phyloP scores from a whole-genome alignment of 2,113 vertebrate genomes.

The Haliaeetus leucogaster region DNA sequence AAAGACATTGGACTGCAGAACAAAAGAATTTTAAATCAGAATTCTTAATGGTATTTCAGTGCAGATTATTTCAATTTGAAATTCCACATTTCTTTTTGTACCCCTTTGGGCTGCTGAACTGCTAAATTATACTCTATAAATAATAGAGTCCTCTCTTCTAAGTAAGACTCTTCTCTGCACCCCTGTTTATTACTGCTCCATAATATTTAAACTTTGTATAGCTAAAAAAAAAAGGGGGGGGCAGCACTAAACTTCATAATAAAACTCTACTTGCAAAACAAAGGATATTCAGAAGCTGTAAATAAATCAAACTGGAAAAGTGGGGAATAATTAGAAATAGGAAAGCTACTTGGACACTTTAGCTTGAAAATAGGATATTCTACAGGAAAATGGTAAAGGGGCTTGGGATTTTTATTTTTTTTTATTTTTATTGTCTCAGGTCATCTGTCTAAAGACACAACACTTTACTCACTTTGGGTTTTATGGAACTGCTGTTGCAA shows the following conservation, averaged over 20 bases:
- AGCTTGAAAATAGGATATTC: neutral
- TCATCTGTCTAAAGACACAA: neutral
- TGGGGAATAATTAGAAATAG: neutral
- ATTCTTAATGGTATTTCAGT: neutral
- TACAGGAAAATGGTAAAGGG: neutral
- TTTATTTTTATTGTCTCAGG: neutral
- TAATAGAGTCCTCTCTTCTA: neutral
- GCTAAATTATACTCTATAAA: neutral
- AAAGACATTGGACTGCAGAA: neutral
- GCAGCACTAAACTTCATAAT: neutral
- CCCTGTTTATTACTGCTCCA: neutral
- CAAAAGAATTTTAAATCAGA: neutral
- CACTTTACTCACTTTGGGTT: neutral
- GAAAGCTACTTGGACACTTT: neutral
- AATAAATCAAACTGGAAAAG: neutral
- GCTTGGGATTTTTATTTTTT: neutral
- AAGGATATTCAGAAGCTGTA: neutral
- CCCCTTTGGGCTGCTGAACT: neutral
- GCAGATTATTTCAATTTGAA: neutral
- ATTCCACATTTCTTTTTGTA: neutral
- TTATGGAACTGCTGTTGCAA: neutral
- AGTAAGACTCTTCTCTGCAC: neutral
- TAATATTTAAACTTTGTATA: neutral
- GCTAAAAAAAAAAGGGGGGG: neutral
- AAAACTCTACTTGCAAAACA: neutral